Conservation (phyloP, 1,140 invertebrate genomes). For the Aporrectodea caliginosa region DNA sequence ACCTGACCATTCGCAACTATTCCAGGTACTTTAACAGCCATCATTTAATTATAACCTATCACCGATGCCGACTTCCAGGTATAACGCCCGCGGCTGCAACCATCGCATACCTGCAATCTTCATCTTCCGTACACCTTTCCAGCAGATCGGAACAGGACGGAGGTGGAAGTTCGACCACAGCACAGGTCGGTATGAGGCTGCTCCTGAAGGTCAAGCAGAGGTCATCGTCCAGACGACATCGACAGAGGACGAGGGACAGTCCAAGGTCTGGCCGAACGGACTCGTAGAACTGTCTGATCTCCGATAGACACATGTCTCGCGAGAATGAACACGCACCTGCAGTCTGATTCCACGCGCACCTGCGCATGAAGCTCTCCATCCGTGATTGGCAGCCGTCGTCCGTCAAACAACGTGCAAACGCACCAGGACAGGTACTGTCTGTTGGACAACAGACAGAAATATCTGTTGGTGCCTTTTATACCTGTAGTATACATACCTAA, state of each 20-base stretch:
- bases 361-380: background rate
- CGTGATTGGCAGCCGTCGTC: background rate
- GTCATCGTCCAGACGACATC: background rate
- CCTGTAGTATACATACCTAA: too few relatives aligned
- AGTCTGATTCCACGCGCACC: background rate
- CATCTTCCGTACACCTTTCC: slow-evolving; percentile 14
- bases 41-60: too few relatives aligned
- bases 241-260: background rate
- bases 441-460: background rate
- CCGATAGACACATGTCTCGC: background rate
- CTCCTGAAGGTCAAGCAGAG: slow-evolving; percentile 12
- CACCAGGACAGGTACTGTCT: background rate
- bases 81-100: too few relatives aligned
- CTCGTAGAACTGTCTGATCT: background rate
- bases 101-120: slow-evolving; percentile 25
- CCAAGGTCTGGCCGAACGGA: background rate
- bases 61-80: too few relatives aligned
- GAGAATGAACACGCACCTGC: background rate
- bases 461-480: too few relatives aligned
- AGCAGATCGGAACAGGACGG: slow-evolving; percentile 26
- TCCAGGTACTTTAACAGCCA: too few relatives aligned
- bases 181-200: slow-evolving; percentile 25
- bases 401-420: background rate
- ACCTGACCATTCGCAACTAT: too few relatives aligned
- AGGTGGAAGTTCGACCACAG: slow-evolving; percentile 28